These are phyloP conservation scores for Lutraria rhynchaena DNA, from an alignment of 1,140 invertebrate species.

Conservation along the genomic window DNA sequence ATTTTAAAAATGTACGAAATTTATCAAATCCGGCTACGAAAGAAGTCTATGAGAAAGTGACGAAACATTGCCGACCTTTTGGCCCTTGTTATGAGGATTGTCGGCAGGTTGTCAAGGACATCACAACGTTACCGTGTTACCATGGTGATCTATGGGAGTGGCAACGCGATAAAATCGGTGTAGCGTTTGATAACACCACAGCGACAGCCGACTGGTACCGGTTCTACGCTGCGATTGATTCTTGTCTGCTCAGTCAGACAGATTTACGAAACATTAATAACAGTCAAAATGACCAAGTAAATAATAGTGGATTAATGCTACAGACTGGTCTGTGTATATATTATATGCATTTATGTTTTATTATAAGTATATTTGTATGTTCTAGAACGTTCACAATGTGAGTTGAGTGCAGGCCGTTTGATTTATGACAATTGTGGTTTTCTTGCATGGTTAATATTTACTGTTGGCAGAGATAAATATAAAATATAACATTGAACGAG, in stretches of 20 bases:
- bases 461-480: too few species aligned
- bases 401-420: too few species aligned
- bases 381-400: too few species aligned
- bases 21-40: constrained; percentile 14
- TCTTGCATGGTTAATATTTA: too few species aligned
- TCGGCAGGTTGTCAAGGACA: constrained; percentile 9
- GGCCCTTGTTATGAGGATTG: constrained; percentile 16
- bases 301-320: too few species aligned
- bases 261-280: too few species aligned
- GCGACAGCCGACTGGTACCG: constrained; percentile 29
- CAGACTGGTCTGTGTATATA: too few species aligned
- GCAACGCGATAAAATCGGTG: constrained; percentile 21
- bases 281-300: too few species aligned
- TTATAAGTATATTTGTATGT: too few species aligned
- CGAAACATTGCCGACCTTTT: constrained; percentile 24
- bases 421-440: too few species aligned
- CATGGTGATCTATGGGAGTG: constrained; percentile 24
- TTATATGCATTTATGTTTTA: too few species aligned
- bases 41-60: constrained; percentile 11
- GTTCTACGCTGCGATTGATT: constrained; percentile 17
- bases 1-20: constrained; percentile 14
- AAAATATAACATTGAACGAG: too few species aligned
- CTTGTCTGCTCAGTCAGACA: constrained; percentile 4
- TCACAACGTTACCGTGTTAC: constrained; percentile 6
- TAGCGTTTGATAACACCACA: background rate